Percentiles rank a stretch among this genome's conserved stretches.
Evolutionary conservation across 23 tunicate species (phyloP).

Genomic region (Aplidium turbinatum): DNA sequence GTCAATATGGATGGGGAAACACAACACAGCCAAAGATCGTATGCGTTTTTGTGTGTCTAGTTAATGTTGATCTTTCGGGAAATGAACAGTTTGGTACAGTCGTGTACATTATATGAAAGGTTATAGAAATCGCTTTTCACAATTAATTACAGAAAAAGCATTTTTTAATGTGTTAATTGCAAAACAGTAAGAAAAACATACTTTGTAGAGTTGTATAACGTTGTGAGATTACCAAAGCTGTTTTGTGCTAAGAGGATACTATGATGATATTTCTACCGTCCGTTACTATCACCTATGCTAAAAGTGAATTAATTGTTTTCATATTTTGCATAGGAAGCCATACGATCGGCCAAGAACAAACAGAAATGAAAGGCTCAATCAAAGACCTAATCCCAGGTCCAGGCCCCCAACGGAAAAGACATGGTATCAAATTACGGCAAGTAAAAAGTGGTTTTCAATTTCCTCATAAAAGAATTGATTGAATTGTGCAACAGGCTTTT

Average conservation of each 20-base stretch:
- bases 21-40: not conserved
- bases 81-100: too few relatives aligned
- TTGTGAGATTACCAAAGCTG: too few relatives aligned
- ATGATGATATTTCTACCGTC: too few relatives aligned
- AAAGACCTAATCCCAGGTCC: too few relatives aligned
- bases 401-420: not conserved
- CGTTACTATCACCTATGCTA: not conserved
- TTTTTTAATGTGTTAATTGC: not conserved
- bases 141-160: not conserved
- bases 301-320: not conserved
- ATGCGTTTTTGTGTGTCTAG: not conserved
- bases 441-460: not conserved
- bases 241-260: too few relatives aligned
- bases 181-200: not conserved
- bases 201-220: too few relatives aligned
- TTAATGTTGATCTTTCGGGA: not conserved
- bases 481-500: too few relatives aligned
- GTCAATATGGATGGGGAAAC: slow-evolving; percentile 53
- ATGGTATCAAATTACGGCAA: slow-evolving; percentile 2
- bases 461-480: too few relatives aligned
- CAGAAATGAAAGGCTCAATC: not conserved
- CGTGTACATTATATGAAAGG: too few relatives aligned
- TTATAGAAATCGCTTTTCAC: not conserved
- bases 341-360: not conserved
- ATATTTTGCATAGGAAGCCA: too few relatives aligned